These are phyloP conservation scores for Pogonomyrmex californicus DNA, from an alignment of 1,140 invertebrate genomes.

Conservation along the genomic window DNA sequence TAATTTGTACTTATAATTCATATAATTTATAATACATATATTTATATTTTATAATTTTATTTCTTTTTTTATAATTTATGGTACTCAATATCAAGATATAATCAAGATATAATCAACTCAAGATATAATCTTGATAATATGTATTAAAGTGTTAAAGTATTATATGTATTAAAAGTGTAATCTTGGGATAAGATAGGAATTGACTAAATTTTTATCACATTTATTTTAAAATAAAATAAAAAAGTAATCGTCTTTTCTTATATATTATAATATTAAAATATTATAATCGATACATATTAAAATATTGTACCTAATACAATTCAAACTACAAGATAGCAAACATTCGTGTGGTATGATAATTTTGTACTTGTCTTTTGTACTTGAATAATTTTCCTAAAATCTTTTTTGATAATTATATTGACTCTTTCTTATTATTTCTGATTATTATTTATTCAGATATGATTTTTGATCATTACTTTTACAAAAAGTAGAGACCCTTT, in stretches of 20 bases:
- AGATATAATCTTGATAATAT: not conserved
- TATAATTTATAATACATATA: too few species aligned
- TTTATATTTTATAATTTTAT: too few species aligned
- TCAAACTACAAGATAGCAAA: not conserved
- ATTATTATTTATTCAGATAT: not conserved
- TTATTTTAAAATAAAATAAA: not conserved
- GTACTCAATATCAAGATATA: not conserved
- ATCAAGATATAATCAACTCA: too few species aligned
- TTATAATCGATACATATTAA: too few species aligned
- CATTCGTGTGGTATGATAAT: not conserved
- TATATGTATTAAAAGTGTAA: not conserved
- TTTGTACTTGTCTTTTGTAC: not conserved
- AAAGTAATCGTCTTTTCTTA: not conserved
- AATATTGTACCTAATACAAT: too few species aligned
- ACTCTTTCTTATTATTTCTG: not conserved
- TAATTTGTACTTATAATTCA: too few species aligned
- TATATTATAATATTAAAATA: not conserved
- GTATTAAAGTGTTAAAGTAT: not conserved
- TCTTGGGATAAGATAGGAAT: not conserved
- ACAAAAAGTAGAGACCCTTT: too few species aligned
- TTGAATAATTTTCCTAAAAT: not conserved
- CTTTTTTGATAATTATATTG: not conserved
- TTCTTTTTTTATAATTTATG: not conserved
- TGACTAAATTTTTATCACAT: slow-evolving; percentile 1
- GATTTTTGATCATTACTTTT: not conserved